These are phyloP conservation scores for Vipera ursinii DNA, from an alignment of 2,797 vertebrate genomes.

Conservation along the genomic window DNA sequence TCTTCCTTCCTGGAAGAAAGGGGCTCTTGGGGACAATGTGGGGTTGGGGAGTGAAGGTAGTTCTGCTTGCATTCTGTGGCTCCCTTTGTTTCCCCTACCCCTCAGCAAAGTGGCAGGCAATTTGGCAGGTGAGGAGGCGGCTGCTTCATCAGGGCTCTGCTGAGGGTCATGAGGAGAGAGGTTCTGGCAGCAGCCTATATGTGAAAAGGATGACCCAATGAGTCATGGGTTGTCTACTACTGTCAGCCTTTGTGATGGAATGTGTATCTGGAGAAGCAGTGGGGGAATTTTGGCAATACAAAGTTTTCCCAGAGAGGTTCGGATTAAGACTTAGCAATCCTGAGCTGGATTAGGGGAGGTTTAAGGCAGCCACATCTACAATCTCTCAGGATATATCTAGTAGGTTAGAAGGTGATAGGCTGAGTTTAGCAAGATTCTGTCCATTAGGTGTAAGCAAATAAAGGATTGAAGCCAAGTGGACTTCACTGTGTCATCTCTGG, in stretches of 20 bases:
- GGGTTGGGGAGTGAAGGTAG: neutral
- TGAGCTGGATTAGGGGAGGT: neutral
- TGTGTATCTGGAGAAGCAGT: neutral
- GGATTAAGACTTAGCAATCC: neutral
- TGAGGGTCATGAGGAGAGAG: neutral
- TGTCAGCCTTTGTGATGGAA: neutral
- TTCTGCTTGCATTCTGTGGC: neutral
- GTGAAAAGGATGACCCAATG: neutral
- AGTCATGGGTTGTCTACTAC: neutral
- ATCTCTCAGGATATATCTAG: neutral
- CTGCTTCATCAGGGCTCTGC: neutral
- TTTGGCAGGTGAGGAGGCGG: neutral
- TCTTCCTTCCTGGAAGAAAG: neutral
- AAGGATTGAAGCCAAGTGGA: neutral
- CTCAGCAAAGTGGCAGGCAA: neutral
- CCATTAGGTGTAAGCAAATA: neutral
- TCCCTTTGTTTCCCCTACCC: neutral
- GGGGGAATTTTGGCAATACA: neutral
- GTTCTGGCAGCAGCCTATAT: neutral
- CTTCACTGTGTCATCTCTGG: neutral
- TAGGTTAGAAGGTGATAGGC: neutral
- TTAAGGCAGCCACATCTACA: neutral
- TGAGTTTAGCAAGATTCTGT: neutral
- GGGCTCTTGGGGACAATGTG: neutral
- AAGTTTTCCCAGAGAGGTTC: neutral